Percentiles rank a stretch among this genome's conserved stretches.
These are phyloP conservation scores for Prionchulus punctatus DNA, from an alignment of 2,888 invertebrate genomes.

Conservation along the genomic window DNA sequence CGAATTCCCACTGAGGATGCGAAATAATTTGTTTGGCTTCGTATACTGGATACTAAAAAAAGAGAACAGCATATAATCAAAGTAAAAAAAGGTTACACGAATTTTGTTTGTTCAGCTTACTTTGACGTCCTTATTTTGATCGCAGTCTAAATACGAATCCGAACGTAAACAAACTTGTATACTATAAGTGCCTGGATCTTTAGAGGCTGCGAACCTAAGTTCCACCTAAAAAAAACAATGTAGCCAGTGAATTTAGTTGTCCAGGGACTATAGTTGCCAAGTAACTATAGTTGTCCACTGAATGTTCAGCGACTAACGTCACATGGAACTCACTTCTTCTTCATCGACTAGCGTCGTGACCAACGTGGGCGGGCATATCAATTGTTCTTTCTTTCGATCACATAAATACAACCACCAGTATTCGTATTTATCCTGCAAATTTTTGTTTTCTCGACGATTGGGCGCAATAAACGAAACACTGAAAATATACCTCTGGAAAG, in stretches of 20 bases:
- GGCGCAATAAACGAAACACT: constrained; percentile 1
- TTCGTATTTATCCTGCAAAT: constrained; percentile 65
- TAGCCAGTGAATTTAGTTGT: no score
- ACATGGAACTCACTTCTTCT: constrained; percentile 51
- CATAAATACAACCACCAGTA: constrained; percentile 99
- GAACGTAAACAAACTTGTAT: constrained; percentile 67
- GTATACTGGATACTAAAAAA: constrained; percentile 67
- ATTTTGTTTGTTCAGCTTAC: constrained; percentile 32
- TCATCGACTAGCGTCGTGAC: constrained; percentile 73
- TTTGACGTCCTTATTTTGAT: constrained; percentile 82
- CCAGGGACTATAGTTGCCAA: no score
- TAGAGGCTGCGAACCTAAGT: constrained; percentile 86
- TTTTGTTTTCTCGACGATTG: not conserved
- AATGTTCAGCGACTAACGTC: no score
- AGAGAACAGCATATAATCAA: constrained; percentile 3
- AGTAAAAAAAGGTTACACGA: not conserved
- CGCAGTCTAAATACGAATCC: constrained; percentile 92
- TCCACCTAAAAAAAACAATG: constrained; percentile 46
- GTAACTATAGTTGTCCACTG: no score
- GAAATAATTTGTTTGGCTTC: constrained; percentile 79
- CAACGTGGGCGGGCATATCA: constrained; percentile 80
- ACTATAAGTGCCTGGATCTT: constrained; percentile 68
- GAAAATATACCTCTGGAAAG: constrained; percentile 57
- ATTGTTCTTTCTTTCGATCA: constrained; percentile 73
- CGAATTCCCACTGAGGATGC: constrained; percentile 95